Evolutionary conservation across 2,797 vertebrate species (phyloP), one percentile per base, ranked within the genome.

Genomic region (Danio choprae): DNA sequence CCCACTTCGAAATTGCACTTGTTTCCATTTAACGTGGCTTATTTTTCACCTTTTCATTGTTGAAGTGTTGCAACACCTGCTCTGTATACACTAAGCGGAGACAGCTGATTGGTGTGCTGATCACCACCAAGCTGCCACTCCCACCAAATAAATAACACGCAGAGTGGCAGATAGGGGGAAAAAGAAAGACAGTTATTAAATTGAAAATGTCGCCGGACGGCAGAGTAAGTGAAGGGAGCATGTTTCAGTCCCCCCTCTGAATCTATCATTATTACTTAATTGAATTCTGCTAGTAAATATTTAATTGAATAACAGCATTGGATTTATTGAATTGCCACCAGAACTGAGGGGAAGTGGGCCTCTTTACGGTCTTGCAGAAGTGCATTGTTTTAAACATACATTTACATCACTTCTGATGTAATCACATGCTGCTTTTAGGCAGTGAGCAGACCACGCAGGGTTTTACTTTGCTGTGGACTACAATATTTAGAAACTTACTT

Each of bases 1-100:
- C 93, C 75, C 68, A 92, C 89, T 87, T 90, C 88, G 87, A 95
- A 92, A 95, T 96, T 93, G 94, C 96, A 96, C 97, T 96, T 93
- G 92, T 87, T 94, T 95, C 88, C 85, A 78, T 74, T 96, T 93
- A 95, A 91, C 92, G 93, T 95, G 95, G 95, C 20, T 67, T 71
- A 58, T 53, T 69, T 58, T n/a, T 51, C 79, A 86, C 88, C 65
- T 60, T 70, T 71, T 50, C 18, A 67, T 74, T 36, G 5, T 68
- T 22, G 13, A 44, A 1, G 5, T 46, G n/a, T 53, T 80, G 48
- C 56, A 69, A 40, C 44, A 58, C 55, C 67, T 46, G 62, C 20
- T 80, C 29, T 15, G 64, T 44, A 36, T 18, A 22, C 58, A 20
- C 41, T 69, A 65, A 62, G 43, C 10, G 16, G 15, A 50, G 43